A percentile compares a stretch with the other conserved stretches of the same genome.
These are phyloP conservation scores for Ophiodon elongatus DNA, from an alignment of 2,113 vertebrate species.

Conservation along the genomic window DNA sequence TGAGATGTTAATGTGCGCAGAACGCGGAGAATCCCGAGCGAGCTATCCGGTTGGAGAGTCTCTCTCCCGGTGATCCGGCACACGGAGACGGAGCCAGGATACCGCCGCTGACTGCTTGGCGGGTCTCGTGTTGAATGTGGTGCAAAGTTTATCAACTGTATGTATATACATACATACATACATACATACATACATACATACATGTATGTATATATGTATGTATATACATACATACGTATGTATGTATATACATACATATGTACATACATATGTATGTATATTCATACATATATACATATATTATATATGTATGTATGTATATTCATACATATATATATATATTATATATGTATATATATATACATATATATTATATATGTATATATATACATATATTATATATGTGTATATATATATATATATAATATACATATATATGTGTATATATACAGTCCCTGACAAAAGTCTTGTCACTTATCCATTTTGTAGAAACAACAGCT, in stretches of 20 bases:
- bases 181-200: background rate
- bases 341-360: background rate
- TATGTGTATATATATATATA: background rate
- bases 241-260: background rate
- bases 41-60: slow-evolving; percentile 7
- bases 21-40: slow-evolving; percentile 26
- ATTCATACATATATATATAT: background rate
- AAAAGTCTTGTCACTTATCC: too few species aligned
- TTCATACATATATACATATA: background rate
- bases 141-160: slow-evolving; percentile 10
- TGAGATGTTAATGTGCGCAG: slow-evolving; percentile 39
- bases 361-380: background rate
- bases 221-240: too few species aligned
- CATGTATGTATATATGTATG: too few species aligned
- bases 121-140: background rate
- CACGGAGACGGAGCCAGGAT: slow-evolving; percentile 31
- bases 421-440: background rate
- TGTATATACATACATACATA: too few species aligned
- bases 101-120: background rate
- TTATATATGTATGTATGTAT: too few species aligned
- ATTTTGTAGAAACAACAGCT: too few species aligned
- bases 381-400: too few species aligned
- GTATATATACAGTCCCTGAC: too few species aligned
- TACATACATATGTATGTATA: too few species aligned
- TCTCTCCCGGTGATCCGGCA: slow-evolving; percentile 1